Conservation (phyloP, 2,113 vertebrate species). For the Anoura caudifer region DNA sequence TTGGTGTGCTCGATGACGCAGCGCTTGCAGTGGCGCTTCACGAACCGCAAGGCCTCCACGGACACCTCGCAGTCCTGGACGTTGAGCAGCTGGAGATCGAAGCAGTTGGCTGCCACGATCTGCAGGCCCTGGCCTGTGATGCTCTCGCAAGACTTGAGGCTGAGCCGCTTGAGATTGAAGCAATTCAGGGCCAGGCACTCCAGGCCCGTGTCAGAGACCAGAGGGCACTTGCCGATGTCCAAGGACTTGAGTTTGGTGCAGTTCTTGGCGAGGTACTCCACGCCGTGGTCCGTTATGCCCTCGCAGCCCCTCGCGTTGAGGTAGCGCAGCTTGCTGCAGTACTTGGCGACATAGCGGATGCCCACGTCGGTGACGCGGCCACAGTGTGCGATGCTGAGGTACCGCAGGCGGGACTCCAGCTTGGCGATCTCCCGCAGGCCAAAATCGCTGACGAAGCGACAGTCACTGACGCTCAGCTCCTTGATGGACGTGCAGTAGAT, state of each 20-base stretch:
- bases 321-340: constrained; percentile 97
- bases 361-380: constrained; percentile 96
- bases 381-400: constrained; percentile 98
- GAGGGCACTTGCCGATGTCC: constrained; percentile 96
- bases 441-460: constrained; percentile 94
- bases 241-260: constrained; percentile 95
- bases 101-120: constrained; percentile 95
- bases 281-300: constrained; percentile 96
- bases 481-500: constrained; percentile 92
- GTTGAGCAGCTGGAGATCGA: constrained; percentile 96
- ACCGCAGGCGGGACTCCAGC: constrained; percentile 93
- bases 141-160: constrained; percentile 95
- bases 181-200: constrained; percentile 95
- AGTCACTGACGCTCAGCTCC: constrained; percentile 97
- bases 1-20: constrained; percentile 99
- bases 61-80: constrained; percentile 98
- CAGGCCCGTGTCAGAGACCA: constrained; percentile 94
- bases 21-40: constrained; percentile 93
- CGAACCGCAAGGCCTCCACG: constrained; percentile 92
- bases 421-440: constrained; percentile 96
- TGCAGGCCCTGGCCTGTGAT: constrained; percentile 93
- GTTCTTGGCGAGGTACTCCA: constrained; percentile 95
- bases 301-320: constrained; percentile 97
- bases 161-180: constrained; percentile 93
- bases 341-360: constrained; percentile 95